Base-by-base conservation (phyloP, 2,113 vertebrate species). In the Nyctereutes procyonoides region DNA sequence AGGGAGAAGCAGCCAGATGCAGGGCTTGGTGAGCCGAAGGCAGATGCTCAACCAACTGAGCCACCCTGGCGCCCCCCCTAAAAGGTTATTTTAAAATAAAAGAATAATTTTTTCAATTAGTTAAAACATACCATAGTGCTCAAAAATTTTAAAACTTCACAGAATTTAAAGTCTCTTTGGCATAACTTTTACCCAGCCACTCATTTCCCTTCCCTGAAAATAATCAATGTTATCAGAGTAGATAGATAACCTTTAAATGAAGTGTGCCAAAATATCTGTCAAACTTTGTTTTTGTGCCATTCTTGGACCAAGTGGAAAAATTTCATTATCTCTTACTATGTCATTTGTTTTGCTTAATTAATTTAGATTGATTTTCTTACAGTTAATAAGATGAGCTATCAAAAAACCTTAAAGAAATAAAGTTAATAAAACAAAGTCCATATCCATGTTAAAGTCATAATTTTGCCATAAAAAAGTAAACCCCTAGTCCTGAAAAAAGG, bases 341-440 rank as follows among this genome's bases (percentile, higher is more conserved):
- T 90, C 35, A 71, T 53, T 89, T 92, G 28, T 93, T 97, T 89
- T 85, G 15, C 90, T n/a, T 95, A 16, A 85, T 80, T 80, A n/a
- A 81, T 69, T 85, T 95, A 87, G 55, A 67, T 90, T 88, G 55
- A 51, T 86, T 97, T 96, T 58, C 32, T 93, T 92, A 63, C 38
- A 85, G 19, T 51, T n/a, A 24, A 28, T 95, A 86, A 86, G 65
- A 58, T 65, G 7, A 88, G 32, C 69, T 88, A 48, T 92, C 38
- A 26, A 60, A 95, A 88, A 97, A 84, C 13, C 3, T 32, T 88
- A 7, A 43, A 86, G 60, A 80, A 48, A 88, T 76, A 83, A 84
- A 69, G 24, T 28, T 93, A 69, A 48, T 74, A 28, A 93, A 93
- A 77, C 30, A 38, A 83, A 84, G 8, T 17, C 43, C 12, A 32